Conservation (phyloP, 2,113 vertebrate genomes). For the Cynocephalus volans region DNA sequence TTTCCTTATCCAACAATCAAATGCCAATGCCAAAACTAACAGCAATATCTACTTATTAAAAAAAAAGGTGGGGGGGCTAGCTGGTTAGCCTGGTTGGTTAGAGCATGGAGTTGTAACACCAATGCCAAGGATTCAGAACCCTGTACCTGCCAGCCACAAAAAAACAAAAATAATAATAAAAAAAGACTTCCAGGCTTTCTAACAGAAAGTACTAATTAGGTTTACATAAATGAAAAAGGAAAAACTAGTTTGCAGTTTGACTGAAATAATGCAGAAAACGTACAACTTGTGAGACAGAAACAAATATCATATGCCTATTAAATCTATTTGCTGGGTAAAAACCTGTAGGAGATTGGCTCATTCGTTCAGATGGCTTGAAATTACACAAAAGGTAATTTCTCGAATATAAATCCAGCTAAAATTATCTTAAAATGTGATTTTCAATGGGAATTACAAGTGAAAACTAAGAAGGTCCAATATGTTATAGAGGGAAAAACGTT, state of each 20-base stretch:
- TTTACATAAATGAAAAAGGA: neutral
- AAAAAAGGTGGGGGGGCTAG: neutral
- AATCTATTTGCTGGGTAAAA: neutral
- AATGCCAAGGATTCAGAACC: too few relatives aligned
- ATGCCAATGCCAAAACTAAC: neutral
- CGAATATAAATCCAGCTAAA: constrained; percentile 39
- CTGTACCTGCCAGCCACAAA: neutral
- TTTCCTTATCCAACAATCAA: neutral
- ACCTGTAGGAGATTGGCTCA: neutral
- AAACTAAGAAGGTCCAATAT: neutral
- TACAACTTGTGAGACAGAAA: neutral
- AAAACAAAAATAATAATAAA: neutral
- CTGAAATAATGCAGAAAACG: neutral
- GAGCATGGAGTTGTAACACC: too few relatives aligned
- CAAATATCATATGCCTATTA: neutral
- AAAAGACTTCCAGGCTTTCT: neutral
- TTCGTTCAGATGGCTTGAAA: neutral
- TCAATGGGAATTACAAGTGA: neutral
- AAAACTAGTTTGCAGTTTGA: neutral
- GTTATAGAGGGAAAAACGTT: neutral
- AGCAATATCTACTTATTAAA: neutral
- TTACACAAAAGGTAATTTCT: constrained; percentile 1
- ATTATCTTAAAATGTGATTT: neutral
- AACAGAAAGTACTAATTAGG: neutral
- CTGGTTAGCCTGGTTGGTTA: too few relatives aligned